Evolutionary conservation across 2,113 vertebrate genomes (phyloP).

Genomic region (Mirza zaza): DNA sequence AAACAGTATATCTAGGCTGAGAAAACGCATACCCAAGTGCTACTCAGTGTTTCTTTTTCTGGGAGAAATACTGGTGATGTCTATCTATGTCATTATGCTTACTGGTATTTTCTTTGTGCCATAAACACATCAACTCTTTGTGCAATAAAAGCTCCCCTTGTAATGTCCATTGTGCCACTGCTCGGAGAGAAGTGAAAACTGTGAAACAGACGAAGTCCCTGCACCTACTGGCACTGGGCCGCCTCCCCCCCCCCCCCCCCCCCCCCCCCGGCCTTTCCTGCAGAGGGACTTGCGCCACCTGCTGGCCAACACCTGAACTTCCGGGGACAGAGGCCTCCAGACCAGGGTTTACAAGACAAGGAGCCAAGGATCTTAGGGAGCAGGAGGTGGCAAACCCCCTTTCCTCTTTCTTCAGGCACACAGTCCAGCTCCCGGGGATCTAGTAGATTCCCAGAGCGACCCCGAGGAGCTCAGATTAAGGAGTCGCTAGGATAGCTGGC

Average conservation of each 20-base stretch:
- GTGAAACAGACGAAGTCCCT: not conserved
- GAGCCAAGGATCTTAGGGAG: not conserved
- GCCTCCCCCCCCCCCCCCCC: too few relatives aligned
- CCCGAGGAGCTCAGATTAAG: not conserved
- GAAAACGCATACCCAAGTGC: not conserved
- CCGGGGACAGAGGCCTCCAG: not conserved
- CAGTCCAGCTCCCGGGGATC: not conserved
- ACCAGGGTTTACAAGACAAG: accelerated
- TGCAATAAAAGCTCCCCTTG: not conserved
- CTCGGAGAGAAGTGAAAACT: slow-evolving; percentile 2
- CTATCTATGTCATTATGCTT: not conserved
- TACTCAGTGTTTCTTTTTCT: not conserved
- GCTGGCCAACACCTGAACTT: not conserved
- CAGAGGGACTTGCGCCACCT: slow-evolving; percentile 38
- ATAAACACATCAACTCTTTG: not conserved
- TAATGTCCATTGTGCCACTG: not conserved
- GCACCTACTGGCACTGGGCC: too few relatives aligned
- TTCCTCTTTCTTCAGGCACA: not conserved
- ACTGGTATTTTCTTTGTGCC: not conserved
- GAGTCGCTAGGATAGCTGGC: not conserved
- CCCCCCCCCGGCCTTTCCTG: too few relatives aligned
- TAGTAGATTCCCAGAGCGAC: not conserved
- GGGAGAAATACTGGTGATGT: not conserved
- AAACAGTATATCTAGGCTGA: not conserved
- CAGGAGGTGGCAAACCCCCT: not conserved